phyloP scores from a whole-genome alignment of 1,140 invertebrate species.

The Pseudachorutes palmiensis region DNA sequence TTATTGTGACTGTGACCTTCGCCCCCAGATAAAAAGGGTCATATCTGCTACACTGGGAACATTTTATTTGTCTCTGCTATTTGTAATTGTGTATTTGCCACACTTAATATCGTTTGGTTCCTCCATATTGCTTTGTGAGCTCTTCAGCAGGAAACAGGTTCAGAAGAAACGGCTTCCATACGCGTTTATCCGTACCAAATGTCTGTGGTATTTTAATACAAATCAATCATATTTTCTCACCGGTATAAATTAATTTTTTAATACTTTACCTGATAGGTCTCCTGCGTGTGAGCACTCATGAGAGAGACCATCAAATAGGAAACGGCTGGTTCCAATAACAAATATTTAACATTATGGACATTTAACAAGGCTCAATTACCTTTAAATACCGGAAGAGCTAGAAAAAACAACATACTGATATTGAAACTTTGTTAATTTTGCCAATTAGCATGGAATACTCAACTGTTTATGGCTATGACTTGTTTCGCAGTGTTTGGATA shows the following conservation, averaged over 20 bases:
- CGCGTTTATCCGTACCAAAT: not conserved
- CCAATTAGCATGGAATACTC: too few species aligned
- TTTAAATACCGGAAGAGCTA: not conserved
- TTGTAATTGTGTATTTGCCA: too few species aligned
- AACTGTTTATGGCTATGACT: not conserved
- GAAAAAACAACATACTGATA: too few species aligned
- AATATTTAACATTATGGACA: too few species aligned
- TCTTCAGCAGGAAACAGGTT: not conserved
- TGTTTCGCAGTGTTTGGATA: not conserved
- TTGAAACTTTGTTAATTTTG: too few species aligned
- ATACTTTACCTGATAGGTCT: not conserved
- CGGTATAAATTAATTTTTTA: not conserved
- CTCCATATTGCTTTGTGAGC: not conserved
- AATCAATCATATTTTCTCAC: not conserved
- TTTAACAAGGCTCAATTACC: too few species aligned
- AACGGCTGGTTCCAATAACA: not conserved
- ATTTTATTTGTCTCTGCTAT: too few species aligned
- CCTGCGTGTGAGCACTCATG: not conserved
- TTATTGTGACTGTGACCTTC: too few species aligned
- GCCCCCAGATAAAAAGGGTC: too few species aligned
- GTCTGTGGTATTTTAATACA: not conserved
- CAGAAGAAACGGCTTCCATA: not conserved
- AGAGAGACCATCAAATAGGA: not conserved
- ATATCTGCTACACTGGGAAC: too few species aligned
- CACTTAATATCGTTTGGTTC: too few species aligned